Conservation (phyloP, 1,140 invertebrate species). For the Drosophila busckii region DNA sequence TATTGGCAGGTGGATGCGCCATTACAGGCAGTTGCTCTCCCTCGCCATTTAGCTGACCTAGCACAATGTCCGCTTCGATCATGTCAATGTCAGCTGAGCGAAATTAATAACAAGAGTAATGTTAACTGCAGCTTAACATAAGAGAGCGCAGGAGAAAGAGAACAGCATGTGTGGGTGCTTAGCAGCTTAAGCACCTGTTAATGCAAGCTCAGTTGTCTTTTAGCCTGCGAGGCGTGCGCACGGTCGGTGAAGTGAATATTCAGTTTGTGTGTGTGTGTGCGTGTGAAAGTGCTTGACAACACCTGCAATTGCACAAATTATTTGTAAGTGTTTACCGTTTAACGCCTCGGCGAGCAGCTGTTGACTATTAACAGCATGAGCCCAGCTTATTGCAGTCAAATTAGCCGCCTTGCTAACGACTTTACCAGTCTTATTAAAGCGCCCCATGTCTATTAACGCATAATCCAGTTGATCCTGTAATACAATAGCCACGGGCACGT, state of each 20-base stretch:
- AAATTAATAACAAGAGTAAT: no score
- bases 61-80: slow-evolving; percentile 92
- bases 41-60: slow-evolving; percentile 82
- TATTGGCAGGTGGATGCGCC: slow-evolving; percentile 88
- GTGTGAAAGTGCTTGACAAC: neutral
- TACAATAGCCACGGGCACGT: neutral
- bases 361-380: slow-evolving; percentile 89
- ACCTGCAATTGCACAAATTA: neutral
- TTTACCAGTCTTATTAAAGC: slow-evolving; percentile 32
- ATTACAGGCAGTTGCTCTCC: slow-evolving; percentile 86
- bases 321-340: slow-evolving; percentile 78
- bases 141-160: neutral
- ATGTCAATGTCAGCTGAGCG: slow-evolving; percentile 84
- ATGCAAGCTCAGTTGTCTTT: no score
- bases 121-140: neutral
- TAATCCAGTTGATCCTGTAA: slow-evolving; percentile 10
- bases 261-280: neutral
- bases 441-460: slow-evolving; percentile 10
- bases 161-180: no score
- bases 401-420: slow-evolving; percentile 79
- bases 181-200: no score
- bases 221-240: no score
- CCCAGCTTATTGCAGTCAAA: slow-evolving; percentile 88
- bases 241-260: neutral
- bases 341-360: slow-evolving; percentile 83